A percentile compares a stretch with the other conserved stretches of the same genome.
Conservation (phyloP, 2,888 invertebrate species). For the Conomelus anceps region DNA sequence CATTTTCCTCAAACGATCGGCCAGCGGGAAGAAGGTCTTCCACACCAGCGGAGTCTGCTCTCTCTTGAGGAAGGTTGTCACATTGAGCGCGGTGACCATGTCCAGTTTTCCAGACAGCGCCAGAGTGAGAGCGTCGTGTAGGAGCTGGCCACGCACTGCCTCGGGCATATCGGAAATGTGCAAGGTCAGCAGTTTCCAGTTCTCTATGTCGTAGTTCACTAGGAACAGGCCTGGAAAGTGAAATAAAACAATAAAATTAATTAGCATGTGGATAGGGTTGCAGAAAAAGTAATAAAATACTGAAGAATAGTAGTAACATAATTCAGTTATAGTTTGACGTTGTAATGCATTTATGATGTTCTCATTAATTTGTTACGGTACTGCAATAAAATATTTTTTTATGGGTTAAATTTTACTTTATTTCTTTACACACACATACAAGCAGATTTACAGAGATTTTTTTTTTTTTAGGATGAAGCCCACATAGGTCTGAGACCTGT, state of each 20-base stretch:
- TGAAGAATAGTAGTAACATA: too few species aligned
- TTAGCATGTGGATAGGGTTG: too few species aligned
- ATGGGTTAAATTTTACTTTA: too few species aligned
- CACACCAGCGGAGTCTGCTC: conserved; percentile 71
- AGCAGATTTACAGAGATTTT: too few species aligned
- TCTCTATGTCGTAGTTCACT: conserved; percentile 70
- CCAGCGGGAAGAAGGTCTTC: conserved; percentile 78
- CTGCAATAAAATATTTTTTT: too few species aligned
- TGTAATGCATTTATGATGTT: too few species aligned
- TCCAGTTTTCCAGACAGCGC: conserved; percentile 51
- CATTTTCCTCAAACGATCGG: conserved; percentile 69
- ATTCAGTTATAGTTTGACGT: too few species aligned
- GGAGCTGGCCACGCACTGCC: conserved; percentile 63
- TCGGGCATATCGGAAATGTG: conserved; percentile 51
- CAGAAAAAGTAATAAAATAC: too few species aligned
- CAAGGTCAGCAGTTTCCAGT: conserved; percentile 66
- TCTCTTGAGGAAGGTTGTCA: conserved; percentile 66
- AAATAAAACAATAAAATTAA: background rate
- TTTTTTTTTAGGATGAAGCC: too few species aligned
- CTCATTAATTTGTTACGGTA: too few species aligned
- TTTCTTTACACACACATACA: too few species aligned
- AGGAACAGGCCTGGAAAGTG: conserved; percentile 61
- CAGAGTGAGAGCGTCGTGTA: conserved; percentile 72
- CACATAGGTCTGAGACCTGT: too few species aligned
- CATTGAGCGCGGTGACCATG: conserved; percentile 61